phyloP scores from a whole-genome alignment of 1,140 invertebrate genomes.

The Scylla paramamosain region DNA sequence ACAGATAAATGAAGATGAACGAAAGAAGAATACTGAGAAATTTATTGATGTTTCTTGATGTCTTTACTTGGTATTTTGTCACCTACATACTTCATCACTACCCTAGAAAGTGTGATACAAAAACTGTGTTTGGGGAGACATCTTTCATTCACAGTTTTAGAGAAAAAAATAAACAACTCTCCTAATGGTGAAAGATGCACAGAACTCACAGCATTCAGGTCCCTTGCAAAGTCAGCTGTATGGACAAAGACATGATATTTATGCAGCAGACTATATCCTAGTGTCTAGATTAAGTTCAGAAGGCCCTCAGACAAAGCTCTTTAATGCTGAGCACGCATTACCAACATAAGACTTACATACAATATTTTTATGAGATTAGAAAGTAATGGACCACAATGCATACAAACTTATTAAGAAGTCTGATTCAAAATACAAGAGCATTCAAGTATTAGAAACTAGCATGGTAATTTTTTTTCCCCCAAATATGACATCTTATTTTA shows the following conservation, averaged over 20 bases:
- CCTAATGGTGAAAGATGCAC: not conserved
- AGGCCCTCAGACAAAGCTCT: not conserved
- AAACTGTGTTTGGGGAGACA: not conserved
- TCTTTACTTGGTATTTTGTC: not conserved
- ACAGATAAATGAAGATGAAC: not conserved
- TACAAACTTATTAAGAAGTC: not conserved
- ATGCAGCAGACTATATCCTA: not conserved
- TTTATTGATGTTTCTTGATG: not conserved
- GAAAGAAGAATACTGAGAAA: not conserved
- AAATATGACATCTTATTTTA: not conserved
- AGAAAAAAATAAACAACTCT: not conserved
- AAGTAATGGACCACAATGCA: not conserved
- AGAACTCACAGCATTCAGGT: slow-evolving; percentile 9
- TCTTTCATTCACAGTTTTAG: not conserved
- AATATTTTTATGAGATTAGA: not conserved
- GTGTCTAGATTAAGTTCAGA: not conserved
- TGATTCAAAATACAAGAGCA: not conserved
- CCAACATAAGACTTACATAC: not conserved
- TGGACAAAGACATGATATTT: not conserved
- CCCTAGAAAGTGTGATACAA: not conserved
- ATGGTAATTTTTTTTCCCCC: not conserved
- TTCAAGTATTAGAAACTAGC: not conserved
- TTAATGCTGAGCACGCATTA: not conserved
- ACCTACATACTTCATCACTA: not conserved
- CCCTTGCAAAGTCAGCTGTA: slow-evolving; percentile 18